Evolutionary conservation across 2,113 vertebrate species (phyloP).

Genomic region (Eptatretus burgeri): DNA sequence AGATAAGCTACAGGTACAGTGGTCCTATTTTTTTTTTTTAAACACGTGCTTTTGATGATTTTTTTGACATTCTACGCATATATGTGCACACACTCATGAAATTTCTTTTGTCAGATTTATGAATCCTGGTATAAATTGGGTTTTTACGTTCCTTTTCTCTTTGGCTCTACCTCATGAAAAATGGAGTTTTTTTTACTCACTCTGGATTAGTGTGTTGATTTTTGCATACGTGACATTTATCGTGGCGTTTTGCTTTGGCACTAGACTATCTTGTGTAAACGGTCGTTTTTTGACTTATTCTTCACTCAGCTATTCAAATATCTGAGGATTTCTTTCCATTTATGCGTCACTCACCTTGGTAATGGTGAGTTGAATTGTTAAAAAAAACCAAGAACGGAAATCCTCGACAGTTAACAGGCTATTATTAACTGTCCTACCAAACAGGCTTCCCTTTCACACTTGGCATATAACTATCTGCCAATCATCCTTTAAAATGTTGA

Average conservation of each 20-base stretch:
- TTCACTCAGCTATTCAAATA: neutral
- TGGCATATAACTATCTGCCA: no score
- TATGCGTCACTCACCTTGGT: slow-evolving; percentile 5
- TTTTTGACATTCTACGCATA: neutral
- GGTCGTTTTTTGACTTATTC: neutral
- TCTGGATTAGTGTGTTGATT: neutral
- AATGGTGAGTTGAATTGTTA: neutral
- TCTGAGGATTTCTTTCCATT: slow-evolving; percentile 5
- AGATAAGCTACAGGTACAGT: no score
- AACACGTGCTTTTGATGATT: no score
- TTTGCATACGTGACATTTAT: neutral
- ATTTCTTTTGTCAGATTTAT: neutral
- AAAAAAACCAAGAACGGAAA: neutral
- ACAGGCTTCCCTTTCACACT: no score
- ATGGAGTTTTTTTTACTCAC: neutral
- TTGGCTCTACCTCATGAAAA: neutral
- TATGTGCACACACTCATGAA: neutral
- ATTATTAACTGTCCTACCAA: no score
- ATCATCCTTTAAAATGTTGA: no score
- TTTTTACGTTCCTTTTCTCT: neutral
- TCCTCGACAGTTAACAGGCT: no score
- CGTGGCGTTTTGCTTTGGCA: neutral
- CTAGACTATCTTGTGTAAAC: neutral
- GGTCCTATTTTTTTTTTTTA: no score
- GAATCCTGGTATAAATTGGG: neutral